Evolutionary conservation across 64 coral and sea anemone genomes (phyloP).

Genomic region (Stylophora pistillata): DNA sequence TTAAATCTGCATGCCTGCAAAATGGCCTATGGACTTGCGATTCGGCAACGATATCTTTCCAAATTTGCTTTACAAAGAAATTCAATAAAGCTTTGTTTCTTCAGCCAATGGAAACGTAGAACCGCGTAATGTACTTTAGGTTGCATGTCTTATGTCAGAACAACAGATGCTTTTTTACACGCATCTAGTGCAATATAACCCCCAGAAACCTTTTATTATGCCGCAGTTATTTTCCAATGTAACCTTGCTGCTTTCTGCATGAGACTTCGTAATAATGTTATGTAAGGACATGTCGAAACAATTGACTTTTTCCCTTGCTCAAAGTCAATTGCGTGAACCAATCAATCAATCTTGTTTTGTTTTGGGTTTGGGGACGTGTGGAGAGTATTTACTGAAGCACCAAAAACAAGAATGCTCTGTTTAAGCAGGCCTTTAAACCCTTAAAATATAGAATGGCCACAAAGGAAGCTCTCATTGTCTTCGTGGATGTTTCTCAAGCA

Average conservation of each 20-base stretch:
- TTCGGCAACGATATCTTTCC: too few species aligned
- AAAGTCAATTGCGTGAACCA: not conserved
- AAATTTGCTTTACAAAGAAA: not conserved
- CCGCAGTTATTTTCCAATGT: not conserved
- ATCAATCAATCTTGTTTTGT: not conserved
- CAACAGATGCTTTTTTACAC: not conserved
- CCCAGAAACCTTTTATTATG: not conserved
- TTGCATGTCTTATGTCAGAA: not conserved
- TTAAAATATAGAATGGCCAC: too few species aligned
- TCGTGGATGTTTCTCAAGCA: too few species aligned
- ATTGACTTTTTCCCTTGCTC: not conserved
- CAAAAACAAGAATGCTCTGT: not conserved
- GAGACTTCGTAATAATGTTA: not conserved
- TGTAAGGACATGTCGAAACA: not conserved
- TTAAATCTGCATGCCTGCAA: too few species aligned
- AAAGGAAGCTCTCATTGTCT: too few species aligned
- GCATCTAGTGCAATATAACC: too few species aligned
- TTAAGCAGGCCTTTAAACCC: not conserved
- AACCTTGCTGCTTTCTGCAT: too few species aligned
- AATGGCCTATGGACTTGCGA: too few species aligned
- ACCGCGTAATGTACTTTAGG: not conserved
- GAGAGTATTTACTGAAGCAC: not conserved
- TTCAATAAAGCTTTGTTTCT: not conserved
- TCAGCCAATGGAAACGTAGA: too few species aligned
- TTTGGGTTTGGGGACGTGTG: not conserved